Evolutionary conservation across 1,140 invertebrate genomes (phyloP).

Genomic region (Aphidius gifuensis): DNA sequence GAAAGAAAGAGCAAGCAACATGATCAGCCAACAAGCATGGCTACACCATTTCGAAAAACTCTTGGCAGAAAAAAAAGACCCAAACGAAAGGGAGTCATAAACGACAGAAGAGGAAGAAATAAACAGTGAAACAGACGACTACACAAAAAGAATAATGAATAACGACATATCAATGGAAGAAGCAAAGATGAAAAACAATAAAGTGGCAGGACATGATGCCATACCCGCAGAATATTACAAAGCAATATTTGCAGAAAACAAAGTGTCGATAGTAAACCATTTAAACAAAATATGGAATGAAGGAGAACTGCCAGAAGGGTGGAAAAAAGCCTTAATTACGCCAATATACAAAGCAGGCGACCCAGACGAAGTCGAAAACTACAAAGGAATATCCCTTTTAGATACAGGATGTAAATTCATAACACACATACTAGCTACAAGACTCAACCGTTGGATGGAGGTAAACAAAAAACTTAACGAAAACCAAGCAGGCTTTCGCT

Average conservation of each 20-base stretch:
- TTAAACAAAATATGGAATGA: constrained; percentile 10
- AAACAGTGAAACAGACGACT: no score
- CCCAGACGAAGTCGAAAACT: constrained; percentile 18
- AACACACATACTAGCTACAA: constrained; percentile 18
- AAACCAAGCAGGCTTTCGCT: constrained; percentile 21
- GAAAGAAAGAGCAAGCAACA: no score
- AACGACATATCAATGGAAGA: constrained; percentile 18
- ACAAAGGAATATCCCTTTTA: constrained; percentile 24
- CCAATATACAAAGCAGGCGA: constrained; percentile 24
- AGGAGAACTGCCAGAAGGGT: constrained; percentile 1
- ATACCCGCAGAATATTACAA: constrained; percentile 35
- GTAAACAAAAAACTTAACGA: constrained; percentile 1
- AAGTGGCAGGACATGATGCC: constrained; percentile 34
- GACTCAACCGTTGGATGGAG: constrained; percentile 16
- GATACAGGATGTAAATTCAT: constrained; percentile 25
- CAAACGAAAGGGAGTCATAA: no score
- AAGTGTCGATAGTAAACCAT: not conserved
- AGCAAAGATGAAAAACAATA: constrained; percentile 32
- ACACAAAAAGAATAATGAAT: no score
- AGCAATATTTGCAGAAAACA: constrained; percentile 12
- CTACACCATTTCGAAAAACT: no score
- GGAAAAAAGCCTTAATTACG: constrained; percentile 14
- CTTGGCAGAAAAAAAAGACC: no score
- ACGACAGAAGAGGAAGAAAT: no score
- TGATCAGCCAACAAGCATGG: no score